Percentiles rank a stretch among this genome's conserved stretches.
phyloP scores from a whole-genome alignment of 2,113 vertebrate species.

The Neofelis nebulosa region DNA sequence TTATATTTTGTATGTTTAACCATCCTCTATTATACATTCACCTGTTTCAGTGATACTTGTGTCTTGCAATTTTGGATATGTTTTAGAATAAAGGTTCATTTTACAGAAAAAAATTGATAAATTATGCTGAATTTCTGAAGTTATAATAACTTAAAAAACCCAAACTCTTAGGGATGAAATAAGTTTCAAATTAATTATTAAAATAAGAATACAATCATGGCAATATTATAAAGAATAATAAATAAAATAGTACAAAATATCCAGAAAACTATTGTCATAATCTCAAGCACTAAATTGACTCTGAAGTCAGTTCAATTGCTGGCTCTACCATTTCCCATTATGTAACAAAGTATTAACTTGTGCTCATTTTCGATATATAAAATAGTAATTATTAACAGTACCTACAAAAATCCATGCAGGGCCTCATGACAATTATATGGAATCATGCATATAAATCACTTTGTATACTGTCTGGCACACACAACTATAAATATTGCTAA shows the following conservation, averaged over 20 bases:
- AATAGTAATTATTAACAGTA: not conserved
- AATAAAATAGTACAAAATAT: not conserved
- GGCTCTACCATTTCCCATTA: not conserved
- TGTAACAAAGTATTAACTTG: not conserved
- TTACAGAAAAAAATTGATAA: slow-evolving; percentile 80
- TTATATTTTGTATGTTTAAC: slow-evolving; percentile 83
- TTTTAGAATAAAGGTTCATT: slow-evolving; percentile 86
- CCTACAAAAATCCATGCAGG: not conserved
- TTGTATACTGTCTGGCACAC: not conserved
- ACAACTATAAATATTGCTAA: not conserved
- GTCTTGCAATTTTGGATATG: slow-evolving; percentile 82
- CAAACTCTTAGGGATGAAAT: slow-evolving; percentile 20
- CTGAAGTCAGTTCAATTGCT: not conserved
- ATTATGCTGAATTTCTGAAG: slow-evolving; percentile 53
- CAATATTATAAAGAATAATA: slow-evolving; percentile 4
- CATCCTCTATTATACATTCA: slow-evolving; percentile 81
- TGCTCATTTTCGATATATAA: not conserved
- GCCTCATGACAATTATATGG: not conserved
- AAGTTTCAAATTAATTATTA: not conserved
- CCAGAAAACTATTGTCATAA: not conserved
- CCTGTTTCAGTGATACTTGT: slow-evolving; percentile 81
- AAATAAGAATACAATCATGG: not conserved
- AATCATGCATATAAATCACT: not conserved
- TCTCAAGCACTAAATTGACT: not conserved
- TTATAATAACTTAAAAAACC: not conserved